phyloP scores from a whole-genome alignment of 1,140 invertebrate species.

The Diorhabda elongata region DNA sequence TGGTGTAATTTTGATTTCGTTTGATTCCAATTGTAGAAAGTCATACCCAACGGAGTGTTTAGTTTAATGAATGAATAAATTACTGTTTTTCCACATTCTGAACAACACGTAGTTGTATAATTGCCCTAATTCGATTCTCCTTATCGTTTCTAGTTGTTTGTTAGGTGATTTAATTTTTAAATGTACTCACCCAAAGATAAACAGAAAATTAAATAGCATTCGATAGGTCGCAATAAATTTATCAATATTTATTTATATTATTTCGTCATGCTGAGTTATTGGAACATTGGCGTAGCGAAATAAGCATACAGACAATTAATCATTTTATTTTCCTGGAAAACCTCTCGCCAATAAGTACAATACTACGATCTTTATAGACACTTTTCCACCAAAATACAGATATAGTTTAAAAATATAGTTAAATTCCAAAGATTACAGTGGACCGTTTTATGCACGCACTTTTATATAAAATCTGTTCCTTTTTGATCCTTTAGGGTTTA shows the following conservation, averaged over 20 bases:
- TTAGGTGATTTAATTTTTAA: conserved; percentile 1
- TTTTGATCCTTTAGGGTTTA: no score
- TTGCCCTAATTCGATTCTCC: neutral
- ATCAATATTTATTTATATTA: neutral
- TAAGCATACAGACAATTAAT: no score
- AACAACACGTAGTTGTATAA: neutral
- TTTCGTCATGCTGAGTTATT: no score
- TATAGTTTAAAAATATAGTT: no score
- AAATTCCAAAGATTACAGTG: no score
- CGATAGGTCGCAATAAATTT: neutral
- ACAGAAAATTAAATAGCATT: neutral
- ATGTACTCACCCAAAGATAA: neutral
- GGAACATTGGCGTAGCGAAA: no score
- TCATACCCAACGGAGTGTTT: neutral
- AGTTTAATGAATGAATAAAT: neutral
- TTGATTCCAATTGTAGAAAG: neutral
- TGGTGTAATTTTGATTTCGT: neutral
- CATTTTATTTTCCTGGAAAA: no score
- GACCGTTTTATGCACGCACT: no score
- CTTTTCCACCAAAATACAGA: no score
- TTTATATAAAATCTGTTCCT: no score
- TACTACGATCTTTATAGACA: no score
- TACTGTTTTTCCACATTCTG: neutral
- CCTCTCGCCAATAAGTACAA: no score
- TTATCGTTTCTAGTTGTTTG: neutral